Base-by-base conservation (phyloP, 2,888 invertebrate species). In the Leucophora obtusa region DNA sequence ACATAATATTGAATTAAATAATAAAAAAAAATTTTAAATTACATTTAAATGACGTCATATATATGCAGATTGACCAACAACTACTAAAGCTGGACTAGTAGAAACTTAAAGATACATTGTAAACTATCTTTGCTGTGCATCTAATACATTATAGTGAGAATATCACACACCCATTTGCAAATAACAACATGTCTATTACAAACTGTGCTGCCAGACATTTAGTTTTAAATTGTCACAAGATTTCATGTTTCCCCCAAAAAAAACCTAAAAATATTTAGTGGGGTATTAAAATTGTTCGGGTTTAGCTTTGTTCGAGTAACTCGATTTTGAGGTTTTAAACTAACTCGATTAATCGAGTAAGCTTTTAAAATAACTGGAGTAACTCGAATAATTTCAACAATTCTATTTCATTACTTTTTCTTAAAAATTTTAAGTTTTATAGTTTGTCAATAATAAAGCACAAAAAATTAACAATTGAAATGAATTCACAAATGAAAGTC, bases 41-140 rank as follows among this genome's bases (percentile, higher is more conserved):
- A 50, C 50, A 15, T 33, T 43, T 35, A 65, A 65, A 65, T 73
- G 58, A 51, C 72, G 63, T 73, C 65, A 73, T 65, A 35, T 72
- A 11, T 50, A 60, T 58, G 24, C 14, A 50, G 50, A 50, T 43
- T 54, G 21, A 14, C 43, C 7, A 1, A 11, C 1, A 2, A 47
- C 11, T 38, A 38, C 14, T 38, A n/a, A 47, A n/a, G n/a, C 43
- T 47, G 7, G 33, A 14, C 18, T 43, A 56, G 11, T 51, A 51
- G 35, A 59, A 4, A n/a, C 18, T 10, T 28, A 58, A 47, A 58
- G 43, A 58, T 35, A 33, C 58, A 58, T 33, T 11, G n/a, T 14
- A 43, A 47, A 38, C 38, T n/a, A 28, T 28, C 7, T 56, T 8
- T 15, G 21, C 11, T 38, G 38, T 14, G 14, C 11, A 38, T 38